Percentiles rank a stretch among this genome's conserved stretches.
These are phyloP conservation scores for Platysternon megacephalum DNA, from an alignment of 2,113 vertebrate genomes.

Conservation along the genomic window DNA sequence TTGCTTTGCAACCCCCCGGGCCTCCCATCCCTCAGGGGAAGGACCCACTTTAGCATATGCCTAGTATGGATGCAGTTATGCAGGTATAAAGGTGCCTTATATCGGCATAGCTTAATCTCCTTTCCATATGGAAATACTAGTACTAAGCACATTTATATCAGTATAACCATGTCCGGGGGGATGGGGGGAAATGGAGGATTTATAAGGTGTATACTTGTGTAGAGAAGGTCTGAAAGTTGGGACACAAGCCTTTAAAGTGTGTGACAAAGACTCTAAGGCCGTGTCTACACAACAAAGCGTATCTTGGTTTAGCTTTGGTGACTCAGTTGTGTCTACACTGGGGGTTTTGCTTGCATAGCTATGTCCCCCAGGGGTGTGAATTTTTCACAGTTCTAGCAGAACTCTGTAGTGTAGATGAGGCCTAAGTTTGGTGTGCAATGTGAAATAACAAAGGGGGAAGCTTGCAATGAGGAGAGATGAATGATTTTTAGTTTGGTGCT, in stretches of 20 bases:
- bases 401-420: background rate
- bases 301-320: background rate
- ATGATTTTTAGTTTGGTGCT: background rate
- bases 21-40: background rate
- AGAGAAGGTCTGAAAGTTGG: background rate
- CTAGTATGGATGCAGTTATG: background rate
- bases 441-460: background rate
- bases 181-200: background rate
- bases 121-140: background rate
- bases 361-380: background rate
- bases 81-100: background rate
- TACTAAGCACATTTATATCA: background rate
- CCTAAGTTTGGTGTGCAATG: background rate
- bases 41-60: background rate
- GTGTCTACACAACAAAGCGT: background rate
- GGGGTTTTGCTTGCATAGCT: background rate
- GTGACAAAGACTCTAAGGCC: background rate
- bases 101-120: background rate
- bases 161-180: background rate
- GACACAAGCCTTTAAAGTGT: background rate
- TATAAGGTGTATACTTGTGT: background rate
- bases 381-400: background rate
- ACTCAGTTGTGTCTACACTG: background rate
- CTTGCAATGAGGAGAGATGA: accelerated
- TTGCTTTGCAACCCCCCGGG: too few species aligned